A percentile compares a stretch with the other conserved stretches of the same genome.
Evolutionary conservation across 1,140 invertebrate species (phyloP).

Genomic region (Trialeurodes vaporariorum): DNA sequence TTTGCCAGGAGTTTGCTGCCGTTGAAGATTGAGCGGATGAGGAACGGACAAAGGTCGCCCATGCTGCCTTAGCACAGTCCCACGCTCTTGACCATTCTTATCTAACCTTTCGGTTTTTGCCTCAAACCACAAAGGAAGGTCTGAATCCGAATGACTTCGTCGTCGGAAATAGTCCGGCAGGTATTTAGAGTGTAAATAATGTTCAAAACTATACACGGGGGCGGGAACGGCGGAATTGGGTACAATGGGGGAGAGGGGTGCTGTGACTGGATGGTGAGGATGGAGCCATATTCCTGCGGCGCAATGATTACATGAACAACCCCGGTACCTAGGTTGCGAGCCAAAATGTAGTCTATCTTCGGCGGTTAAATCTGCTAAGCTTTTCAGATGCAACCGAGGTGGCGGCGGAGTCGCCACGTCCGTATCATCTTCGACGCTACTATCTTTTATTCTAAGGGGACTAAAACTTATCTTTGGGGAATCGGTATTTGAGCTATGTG

Average conservation of each 20-base stretch:
- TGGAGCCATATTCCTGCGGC: slow-evolving; percentile 17
- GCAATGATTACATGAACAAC: slow-evolving; percentile 33
- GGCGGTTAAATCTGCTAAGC: slow-evolving; percentile 6
- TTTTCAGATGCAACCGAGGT: slow-evolving; percentile 29
- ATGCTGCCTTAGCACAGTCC: slow-evolving; percentile 20
- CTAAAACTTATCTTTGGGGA: slow-evolving; percentile 45
- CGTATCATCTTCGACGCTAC: slow-evolving; percentile 37
- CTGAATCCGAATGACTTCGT: slow-evolving; percentile 62
- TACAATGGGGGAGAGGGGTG: slow-evolving; percentile 40
- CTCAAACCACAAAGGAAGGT: slow-evolving; percentile 44
- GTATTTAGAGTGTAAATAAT: slow-evolving; percentile 59
- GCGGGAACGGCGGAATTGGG: slow-evolving; percentile 45
- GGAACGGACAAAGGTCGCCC: slow-evolving; percentile 25
- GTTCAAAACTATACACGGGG: slow-evolving; percentile 48
- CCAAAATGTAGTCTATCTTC: background rate
- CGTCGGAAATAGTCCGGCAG: slow-evolving; percentile 52
- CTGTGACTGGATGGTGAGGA: slow-evolving; percentile 40
- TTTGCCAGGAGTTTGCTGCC: slow-evolving; percentile 21
- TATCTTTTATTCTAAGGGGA: slow-evolving; percentile 42
- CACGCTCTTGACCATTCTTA: slow-evolving; percentile 4
- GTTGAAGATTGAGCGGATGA: slow-evolving; percentile 21
- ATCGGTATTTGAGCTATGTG: slow-evolving; percentile 40
- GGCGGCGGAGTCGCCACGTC: slow-evolving; percentile 24
- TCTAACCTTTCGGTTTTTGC: slow-evolving; percentile 30
- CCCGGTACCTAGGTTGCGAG: slow-evolving; percentile 35